phyloP scores from a whole-genome alignment of 2,113 vertebrate genomes.

The Eulemur rufifrons region DNA sequence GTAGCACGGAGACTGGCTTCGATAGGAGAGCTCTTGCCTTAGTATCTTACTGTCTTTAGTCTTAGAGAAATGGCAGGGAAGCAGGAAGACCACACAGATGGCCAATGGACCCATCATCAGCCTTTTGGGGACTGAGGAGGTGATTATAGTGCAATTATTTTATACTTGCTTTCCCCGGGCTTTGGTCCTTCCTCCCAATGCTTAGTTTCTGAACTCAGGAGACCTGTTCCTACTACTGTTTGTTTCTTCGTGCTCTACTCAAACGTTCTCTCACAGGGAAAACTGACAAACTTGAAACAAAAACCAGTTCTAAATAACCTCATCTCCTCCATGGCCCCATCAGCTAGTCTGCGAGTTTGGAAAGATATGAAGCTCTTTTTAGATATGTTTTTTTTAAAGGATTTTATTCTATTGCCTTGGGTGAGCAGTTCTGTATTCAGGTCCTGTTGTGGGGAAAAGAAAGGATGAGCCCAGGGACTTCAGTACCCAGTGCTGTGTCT shows the following conservation, averaged over 20 bases:
- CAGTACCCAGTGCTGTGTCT: neutral
- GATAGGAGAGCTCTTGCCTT: neutral
- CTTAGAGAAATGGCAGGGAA: neutral
- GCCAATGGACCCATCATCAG: neutral
- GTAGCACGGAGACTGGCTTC: constrained; percentile 57
- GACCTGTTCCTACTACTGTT: neutral
- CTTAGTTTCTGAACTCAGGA: neutral
- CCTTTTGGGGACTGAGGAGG: neutral
- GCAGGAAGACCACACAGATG: neutral
- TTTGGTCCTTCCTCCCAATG: neutral
- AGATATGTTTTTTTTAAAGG: neutral
- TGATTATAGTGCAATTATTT: constrained; percentile 33
- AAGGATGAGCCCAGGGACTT: neutral
- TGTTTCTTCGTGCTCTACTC: neutral
- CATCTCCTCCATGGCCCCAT: neutral
- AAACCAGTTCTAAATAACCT: neutral
- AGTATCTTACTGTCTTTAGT: neutral
- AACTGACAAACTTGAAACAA: neutral
- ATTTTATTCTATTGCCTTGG: neutral
- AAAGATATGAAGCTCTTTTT: neutral
- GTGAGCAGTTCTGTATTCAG: neutral
- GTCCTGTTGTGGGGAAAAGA: neutral
- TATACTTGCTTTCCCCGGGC: neutral
- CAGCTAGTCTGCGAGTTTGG: neutral
- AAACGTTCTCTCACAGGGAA: neutral